Base-by-base conservation (phyloP, 2,113 vertebrate species). In the Antechinus flavipes region DNA sequence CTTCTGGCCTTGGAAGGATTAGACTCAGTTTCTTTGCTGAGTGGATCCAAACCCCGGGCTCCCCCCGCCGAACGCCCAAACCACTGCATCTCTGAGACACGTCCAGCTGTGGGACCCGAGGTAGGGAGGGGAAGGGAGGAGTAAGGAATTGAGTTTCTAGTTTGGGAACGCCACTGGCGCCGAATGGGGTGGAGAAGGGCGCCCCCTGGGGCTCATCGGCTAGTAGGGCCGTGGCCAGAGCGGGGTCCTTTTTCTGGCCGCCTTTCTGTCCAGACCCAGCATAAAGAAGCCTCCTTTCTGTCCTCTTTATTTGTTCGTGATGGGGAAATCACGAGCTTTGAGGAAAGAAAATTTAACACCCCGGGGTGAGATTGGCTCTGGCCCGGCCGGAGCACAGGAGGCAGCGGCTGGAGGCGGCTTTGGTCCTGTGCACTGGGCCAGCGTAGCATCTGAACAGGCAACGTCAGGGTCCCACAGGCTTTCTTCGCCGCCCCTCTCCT, bases 111-210 rank as follows among this genome's bases (percentile, higher is more conserved):
- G 7, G 14, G 92, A 55, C 93, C 53, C 1, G 0, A 54, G 92
- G 92, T 16, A 52, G 89, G 91, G 92, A 93, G 96, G 92, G 94
- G 50, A 89, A 95, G 96, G 98, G 96, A 96, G 98, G 98, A 94
- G 96, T 96, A 4, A n/a, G 4, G 53, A 90, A 94, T 93, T 2
- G 52, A 90, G 95, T 93, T 92, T 91, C 94, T 94, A 94, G 96
- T 97, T 96, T 97, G 98, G 97, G 94, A 97, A 96, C 49, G 93
- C 95, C 96, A 96, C 98, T 97, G 97, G 97, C 98, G 97, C 98
- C 95, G 96, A 93, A 97, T 97, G 96, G 91, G 96, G 95, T 94
- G 35, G 68, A 25, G 89, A 58, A 96, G 35, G 56, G 96, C 93
- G 97, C 95, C 98, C 97, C 96, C 96, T 94, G 97, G 96, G 97